Conservation (phyloP, 2,797 vertebrate species). For the Phoeniculus purpureus region DNA sequence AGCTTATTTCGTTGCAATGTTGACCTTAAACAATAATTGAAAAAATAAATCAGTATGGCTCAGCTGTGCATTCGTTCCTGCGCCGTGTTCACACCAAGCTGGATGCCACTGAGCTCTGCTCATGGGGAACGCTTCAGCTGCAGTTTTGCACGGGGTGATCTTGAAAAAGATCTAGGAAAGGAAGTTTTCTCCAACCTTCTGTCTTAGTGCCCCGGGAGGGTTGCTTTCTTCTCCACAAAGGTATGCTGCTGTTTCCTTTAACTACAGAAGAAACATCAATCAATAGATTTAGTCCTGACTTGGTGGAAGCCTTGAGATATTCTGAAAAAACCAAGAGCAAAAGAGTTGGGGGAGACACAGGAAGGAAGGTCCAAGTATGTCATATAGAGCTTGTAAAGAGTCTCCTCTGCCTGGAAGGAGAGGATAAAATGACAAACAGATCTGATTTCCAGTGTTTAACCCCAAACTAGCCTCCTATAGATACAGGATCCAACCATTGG, state of each 20-base stretch:
- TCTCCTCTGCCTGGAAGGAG: background rate
- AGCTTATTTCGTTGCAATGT: background rate
- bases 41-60: background rate
- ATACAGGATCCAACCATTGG: background rate
- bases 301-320: background rate
- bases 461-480: background rate
- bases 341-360: background rate
- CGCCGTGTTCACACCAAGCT: rapidly evolving
- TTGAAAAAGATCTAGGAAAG: background rate
- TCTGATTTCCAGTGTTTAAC: background rate
- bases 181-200: background rate
- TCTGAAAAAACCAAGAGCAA: background rate
- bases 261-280: background rate
- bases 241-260: background rate
- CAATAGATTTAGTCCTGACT: background rate
- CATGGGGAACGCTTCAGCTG: rapidly evolving
- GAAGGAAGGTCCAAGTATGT: background rate
- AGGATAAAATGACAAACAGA: background rate
- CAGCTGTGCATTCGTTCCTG: background rate
- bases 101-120: background rate
- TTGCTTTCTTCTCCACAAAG: background rate
- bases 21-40: conserved; percentile 43
- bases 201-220: background rate
- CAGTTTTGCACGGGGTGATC: background rate
- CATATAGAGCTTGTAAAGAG: background rate